Evolutionary conservation across 2,797 vertebrate species (phyloP).

Genomic region (Neosilurus hyrtlii): DNA sequence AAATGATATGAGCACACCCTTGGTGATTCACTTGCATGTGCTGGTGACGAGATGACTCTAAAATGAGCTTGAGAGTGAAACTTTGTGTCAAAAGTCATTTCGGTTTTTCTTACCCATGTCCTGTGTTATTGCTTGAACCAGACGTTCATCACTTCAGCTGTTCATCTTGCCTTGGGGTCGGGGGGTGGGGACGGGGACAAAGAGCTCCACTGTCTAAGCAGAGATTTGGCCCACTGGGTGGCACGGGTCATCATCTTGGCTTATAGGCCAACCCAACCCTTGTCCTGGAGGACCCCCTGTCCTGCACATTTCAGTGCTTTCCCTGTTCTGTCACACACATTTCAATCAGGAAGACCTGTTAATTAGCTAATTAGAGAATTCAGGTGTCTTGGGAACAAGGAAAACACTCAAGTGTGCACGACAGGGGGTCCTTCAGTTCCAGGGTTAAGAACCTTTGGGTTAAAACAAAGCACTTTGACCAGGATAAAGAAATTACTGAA

Average conservation of each 20-base stretch:
- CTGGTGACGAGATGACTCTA: background rate
- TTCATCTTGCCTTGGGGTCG: background rate
- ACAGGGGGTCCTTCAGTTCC: too few species aligned
- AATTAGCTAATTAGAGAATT: too few species aligned
- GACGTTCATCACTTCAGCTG: background rate
- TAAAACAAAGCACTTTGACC: background rate
- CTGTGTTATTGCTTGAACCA: background rate
- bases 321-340: too few species aligned
- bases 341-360: too few species aligned
- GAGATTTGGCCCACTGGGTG: background rate
- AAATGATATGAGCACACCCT: too few species aligned
- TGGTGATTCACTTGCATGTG: background rate
- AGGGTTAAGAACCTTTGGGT: background rate
- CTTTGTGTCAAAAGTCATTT: background rate
- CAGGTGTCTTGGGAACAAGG: too few species aligned
- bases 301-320: too few species aligned
- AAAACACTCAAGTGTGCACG: too few species aligned
- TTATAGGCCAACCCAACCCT: background rate
- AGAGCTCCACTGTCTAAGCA: background rate
- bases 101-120: background rate
- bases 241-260: background rate
- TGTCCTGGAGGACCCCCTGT: too few species aligned
- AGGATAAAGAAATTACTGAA: background rate
- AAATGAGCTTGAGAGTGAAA: background rate
- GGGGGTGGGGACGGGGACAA: background rate